Base-by-base conservation (phyloP, 2,888 invertebrate genomes). In the Quadroppia sp. region DNA sequence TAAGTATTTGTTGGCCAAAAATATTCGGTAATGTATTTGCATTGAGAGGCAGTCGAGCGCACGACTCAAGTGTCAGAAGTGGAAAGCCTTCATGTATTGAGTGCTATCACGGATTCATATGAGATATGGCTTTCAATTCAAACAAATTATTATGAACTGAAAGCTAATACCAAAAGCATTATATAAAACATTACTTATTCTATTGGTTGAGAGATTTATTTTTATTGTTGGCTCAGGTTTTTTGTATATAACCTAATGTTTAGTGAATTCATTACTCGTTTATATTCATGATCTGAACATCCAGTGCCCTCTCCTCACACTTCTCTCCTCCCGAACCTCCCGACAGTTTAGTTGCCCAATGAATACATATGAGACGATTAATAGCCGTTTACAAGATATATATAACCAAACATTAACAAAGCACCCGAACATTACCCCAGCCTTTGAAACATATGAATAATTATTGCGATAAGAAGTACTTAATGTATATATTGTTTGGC, bases 281-380 rank as follows among this genome's bases (percentile, higher is more conserved):
- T 69, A 45, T 69, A 69, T 42, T 42, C 69, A 69, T 69, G 69
- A 69, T 42, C 25, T 45, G 9, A 42, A 42, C 69, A 69, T n/a
- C 32, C 28, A 32, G 32, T 64, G 59, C 32, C 20, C 61, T 64
- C 20, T 36, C n/a, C 61, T 64, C 61, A 36, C 61, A 36, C 61
- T 36, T 40, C 69, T 69, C 69, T 69, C 69, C 69, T 42, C 69
- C 69, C 69, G 69, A 69, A 20, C 69, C 69, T 42, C 69, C 69
- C 69, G 69, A 69, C 45, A 69, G 69, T 69, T 69, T 69, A 69
- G 69, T 69, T 69, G n/a, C 36, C 40, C 69, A 42, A 69, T 69
- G 69, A 69, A 69, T 69, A 69, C 32, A 69, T 69, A 42, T 69
- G 40, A 69, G 25, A 45, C 25, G 45, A 69, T 69, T 69, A 69